These are phyloP conservation scores for Gobiocypris rarus DNA, from an alignment of 2,113 vertebrate species.

Conservation along the genomic window DNA sequence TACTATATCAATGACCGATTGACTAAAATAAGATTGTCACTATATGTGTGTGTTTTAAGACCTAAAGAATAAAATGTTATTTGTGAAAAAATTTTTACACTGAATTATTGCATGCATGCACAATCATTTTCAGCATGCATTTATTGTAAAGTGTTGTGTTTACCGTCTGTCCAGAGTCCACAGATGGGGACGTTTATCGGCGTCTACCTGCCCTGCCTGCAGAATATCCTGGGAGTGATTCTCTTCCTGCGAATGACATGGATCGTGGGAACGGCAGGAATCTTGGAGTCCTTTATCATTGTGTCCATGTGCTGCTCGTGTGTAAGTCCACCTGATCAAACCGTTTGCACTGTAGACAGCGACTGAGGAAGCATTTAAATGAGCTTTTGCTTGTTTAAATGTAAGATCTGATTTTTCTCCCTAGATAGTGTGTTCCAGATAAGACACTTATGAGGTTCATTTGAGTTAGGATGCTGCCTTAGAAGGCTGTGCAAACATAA, in stretches of 20 bases:
- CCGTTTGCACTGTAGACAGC: no score
- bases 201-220: constrained; percentile 95
- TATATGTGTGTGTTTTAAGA: no score
- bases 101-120: not conserved
- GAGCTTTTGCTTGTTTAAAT: no score
- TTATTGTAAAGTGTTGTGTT: not conserved
- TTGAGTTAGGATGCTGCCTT: no score
- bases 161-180: constrained; percentile 76
- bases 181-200: constrained; percentile 97
- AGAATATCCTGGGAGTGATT: constrained; percentile 97
- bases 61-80: not conserved
- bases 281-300: constrained; percentile 89
- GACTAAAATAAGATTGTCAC: no score
- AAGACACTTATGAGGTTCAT: no score
- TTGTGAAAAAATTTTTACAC: not conserved
- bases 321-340: constrained; percentile 75
- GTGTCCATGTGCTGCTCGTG: constrained; percentile 92
- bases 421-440: no score
- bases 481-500: no score
- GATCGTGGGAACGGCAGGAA: constrained; percentile 94
- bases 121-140: not conserved
- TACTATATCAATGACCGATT: no score
- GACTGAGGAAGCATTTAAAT: no score
- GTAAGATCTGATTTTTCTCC: no score
- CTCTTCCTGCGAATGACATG: constrained; percentile 94